Evolutionary conservation across 1,140 invertebrate species (phyloP), one percentile per base, ranked within the genome.

Genomic region (Tribolium madens): DNA sequence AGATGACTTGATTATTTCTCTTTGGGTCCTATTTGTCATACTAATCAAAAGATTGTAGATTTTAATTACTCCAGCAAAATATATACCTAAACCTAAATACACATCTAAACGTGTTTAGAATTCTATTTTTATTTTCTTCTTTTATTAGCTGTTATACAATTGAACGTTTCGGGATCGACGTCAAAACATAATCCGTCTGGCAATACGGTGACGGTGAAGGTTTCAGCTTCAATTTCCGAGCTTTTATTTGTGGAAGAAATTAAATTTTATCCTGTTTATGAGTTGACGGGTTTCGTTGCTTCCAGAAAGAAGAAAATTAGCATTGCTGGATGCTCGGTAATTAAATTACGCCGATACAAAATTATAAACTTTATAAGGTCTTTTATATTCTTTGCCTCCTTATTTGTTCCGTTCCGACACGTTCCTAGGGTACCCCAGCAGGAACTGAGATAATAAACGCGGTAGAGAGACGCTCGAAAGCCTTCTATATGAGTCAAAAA

Each of bases 291-390:
- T 26, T 72, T 72, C 50, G 46, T 12, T 72, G 50, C 70, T 72
- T 52, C 50, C 47, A 26, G 42, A 72, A 72, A 72, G 70, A 52
- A 72, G 46, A 72, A 50, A 72, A 72, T 72, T 72, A 64, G 57
- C 57, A 64, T 64, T 64, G 42, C 50, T 50, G 70, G 70, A 46
- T 72, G 70, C 42, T 72, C 50, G 26, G 46, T 72, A 72, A 72
- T 72, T 72, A 72, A 72, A 72, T 72, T 72, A 72, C 50, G 50
- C 70, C 46, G 50, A 72, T 72, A 72, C 70, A 72, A 72, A 72
- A 72, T 72, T 72, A 72, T 72, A 72, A 72, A 72, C 46, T 72
- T 72, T 72, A 72, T 72, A 50, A 72, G 46, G 70, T 72, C 70
- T 72, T 72, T 72, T 50, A 72, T 72, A 72, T 50, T 72, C 42